Percentiles rank a stretch among this genome's conserved stretches.
Conservation (phyloP, 1,140 invertebrate genomes). For the Macrosteles quadrilineatus region DNA sequence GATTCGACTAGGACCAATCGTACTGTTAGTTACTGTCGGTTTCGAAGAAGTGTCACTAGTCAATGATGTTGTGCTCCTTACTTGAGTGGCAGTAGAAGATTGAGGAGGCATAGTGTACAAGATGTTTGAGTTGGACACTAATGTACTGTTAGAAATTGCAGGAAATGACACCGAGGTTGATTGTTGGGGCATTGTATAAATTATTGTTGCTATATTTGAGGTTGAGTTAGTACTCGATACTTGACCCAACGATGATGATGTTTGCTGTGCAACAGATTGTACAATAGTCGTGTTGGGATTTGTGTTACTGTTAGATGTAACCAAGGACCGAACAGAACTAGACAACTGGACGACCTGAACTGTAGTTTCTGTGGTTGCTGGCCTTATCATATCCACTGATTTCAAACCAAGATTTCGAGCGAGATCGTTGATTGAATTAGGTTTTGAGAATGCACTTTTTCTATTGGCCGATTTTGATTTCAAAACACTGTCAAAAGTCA, state of each 20-base stretch:
- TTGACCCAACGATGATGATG: neutral
- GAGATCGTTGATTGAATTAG: conserved; percentile 1
- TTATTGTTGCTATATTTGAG: neutral
- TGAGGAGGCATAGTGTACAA: no score
- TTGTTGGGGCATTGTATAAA: conserved; percentile 12
- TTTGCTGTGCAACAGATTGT: conserved; percentile 4
- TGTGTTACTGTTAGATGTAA: conserved; percentile 8
- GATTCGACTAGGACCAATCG: no score
- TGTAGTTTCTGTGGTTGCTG: conserved; percentile 54
- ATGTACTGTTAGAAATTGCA: neutral
- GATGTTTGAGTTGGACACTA: neutral
- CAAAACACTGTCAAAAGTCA: neutral
- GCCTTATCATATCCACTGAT: conserved; percentile 58
- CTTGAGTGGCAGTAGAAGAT: no score
- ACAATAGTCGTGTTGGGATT: neutral
- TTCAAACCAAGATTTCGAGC: conserved; percentile 52
- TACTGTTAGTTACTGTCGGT: neutral
- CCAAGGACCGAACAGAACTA: neutral
- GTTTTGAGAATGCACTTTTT: conserved; percentile 10
- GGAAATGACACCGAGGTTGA: conserved; percentile 3
- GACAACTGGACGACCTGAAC: conserved; percentile 63
- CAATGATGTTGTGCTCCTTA: no score
- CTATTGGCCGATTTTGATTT: neutral
- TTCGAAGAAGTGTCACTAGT: neutral
- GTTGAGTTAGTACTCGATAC: neutral